Conservation (phyloP, 2,888 invertebrate species). For the Spisula solida region DNA sequence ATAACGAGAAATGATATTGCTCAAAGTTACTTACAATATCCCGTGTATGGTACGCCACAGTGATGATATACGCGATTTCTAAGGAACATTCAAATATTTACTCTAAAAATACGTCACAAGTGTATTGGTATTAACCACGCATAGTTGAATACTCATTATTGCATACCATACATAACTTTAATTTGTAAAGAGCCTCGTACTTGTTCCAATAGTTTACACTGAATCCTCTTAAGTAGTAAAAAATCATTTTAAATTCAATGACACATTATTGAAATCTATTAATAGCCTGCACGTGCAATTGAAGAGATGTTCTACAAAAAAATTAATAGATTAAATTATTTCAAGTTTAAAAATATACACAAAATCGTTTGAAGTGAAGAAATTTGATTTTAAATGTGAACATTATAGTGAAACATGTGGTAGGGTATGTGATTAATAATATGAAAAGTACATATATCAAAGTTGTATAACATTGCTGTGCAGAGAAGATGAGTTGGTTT, state of each 20-base stretch:
- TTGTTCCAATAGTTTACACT: conserved; percentile 12
- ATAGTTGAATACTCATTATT: not conserved
- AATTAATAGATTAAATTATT: conserved; percentile 8
- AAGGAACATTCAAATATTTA: conserved; percentile 2
- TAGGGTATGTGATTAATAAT: not conserved
- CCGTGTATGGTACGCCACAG: too few relatives aligned
- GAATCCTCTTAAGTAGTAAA: not conserved
- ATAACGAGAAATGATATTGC: too few relatives aligned
- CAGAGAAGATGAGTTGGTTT: not conserved
- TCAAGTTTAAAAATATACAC: not conserved
- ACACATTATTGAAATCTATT: not conserved
- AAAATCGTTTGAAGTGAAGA: not conserved
- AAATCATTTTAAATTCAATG: not conserved
- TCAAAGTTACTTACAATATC: too few relatives aligned
- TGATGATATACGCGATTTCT: not conserved
- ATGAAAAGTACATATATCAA: not conserved
- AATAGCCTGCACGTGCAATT: conserved; percentile 14
- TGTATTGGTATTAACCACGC: not conserved
- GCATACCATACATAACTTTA: conserved; percentile 4
- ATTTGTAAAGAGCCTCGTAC: not conserved
- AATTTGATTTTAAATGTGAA: not conserved
- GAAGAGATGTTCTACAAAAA: not conserved
- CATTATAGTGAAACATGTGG: not conserved
- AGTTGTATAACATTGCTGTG: not conserved
- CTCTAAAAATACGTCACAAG: conserved; percentile 16